Evolutionary conservation across 64 coral and sea anemone species (phyloP).

Genomic region (Montipora capricornis): DNA sequence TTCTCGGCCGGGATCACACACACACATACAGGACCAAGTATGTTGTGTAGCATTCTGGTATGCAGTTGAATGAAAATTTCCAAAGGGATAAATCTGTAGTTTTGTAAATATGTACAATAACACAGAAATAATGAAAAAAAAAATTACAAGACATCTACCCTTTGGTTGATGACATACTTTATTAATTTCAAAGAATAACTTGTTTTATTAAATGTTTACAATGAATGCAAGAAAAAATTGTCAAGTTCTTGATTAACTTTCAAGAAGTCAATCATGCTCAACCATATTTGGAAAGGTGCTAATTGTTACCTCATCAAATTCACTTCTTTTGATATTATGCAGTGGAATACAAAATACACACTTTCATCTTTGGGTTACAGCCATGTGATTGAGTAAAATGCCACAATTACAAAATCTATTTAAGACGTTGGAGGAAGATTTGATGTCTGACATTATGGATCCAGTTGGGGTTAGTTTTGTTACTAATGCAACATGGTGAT

Average conservation of each 20-base stretch:
- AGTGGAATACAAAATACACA: conserved; percentile 47
- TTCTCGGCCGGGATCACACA: background rate
- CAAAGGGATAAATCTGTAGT: conserved; percentile 11
- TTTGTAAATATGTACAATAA: background rate
- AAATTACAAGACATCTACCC: background rate
- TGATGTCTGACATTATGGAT: conserved; percentile 27
- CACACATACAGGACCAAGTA: background rate
- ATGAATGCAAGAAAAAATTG: background rate
- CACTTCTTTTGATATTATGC: conserved; percentile 25
- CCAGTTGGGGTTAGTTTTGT: conserved; percentile 53
- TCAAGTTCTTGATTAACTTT: background rate
- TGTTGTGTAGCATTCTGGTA: background rate
- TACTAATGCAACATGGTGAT: conserved; percentile 34
- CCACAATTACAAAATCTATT: conserved; percentile 40
- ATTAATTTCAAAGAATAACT: background rate
- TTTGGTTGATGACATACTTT: background rate
- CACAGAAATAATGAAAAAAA: background rate
- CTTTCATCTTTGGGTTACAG: conserved; percentile 47
- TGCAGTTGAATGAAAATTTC: background rate
- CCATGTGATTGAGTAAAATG: conserved; percentile 41
- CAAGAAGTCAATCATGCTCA: conserved; percentile 39
- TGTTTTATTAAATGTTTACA: conserved; percentile 1
- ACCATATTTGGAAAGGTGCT: conserved; percentile 61
- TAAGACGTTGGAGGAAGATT: conserved; percentile 11
- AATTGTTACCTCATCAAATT: conserved; percentile 6